phyloP scores from a whole-genome alignment of 2,113 vertebrate species.

The Thunnus maccoyii region DNA sequence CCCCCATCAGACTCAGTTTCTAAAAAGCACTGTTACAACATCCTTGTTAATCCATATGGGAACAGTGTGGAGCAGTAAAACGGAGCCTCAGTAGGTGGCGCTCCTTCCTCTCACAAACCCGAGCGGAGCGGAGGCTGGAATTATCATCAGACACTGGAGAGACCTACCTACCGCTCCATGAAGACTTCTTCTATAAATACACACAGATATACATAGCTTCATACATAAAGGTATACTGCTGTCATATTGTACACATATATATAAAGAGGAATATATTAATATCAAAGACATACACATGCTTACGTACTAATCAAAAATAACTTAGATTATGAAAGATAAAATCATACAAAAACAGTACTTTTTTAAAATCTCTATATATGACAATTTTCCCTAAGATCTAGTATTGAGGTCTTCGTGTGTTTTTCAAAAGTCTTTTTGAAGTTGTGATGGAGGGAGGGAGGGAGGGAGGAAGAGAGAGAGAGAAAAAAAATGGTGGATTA shows the following conservation, averaged over 20 bases:
- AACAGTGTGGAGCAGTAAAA: constrained; percentile 52
- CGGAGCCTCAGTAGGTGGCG: constrained; percentile 71
- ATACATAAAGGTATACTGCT: constrained; percentile 78
- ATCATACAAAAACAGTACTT: constrained; percentile 78
- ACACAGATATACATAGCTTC: constrained; percentile 79
- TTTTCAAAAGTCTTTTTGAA: constrained; percentile 49
- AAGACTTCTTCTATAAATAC: constrained; percentile 82
- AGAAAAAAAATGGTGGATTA: not conserved
- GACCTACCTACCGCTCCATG: constrained; percentile 54
- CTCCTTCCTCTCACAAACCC: constrained; percentile 53
- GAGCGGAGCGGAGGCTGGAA: constrained; percentile 63
- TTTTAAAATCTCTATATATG: constrained; percentile 71
- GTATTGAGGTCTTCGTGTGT: constrained; percentile 83
- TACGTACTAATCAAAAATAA: constrained; percentile 85
- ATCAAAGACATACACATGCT: constrained; percentile 84
- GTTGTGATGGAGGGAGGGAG: constrained; percentile 9
- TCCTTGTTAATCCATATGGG: constrained; percentile 20
- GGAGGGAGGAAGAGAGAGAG: not conserved
- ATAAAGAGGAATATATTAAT: constrained; percentile 88
- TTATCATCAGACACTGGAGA: constrained; percentile 68
- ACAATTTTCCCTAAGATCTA: constrained; percentile 69
- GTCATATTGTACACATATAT: constrained; percentile 78
- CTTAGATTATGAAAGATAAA: constrained; percentile 81
- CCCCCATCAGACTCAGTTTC: not conserved
- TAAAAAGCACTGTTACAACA: constrained; percentile 20